Conservation (phyloP, 2,113 vertebrate genomes). For the Salvelinus alpinus region DNA sequence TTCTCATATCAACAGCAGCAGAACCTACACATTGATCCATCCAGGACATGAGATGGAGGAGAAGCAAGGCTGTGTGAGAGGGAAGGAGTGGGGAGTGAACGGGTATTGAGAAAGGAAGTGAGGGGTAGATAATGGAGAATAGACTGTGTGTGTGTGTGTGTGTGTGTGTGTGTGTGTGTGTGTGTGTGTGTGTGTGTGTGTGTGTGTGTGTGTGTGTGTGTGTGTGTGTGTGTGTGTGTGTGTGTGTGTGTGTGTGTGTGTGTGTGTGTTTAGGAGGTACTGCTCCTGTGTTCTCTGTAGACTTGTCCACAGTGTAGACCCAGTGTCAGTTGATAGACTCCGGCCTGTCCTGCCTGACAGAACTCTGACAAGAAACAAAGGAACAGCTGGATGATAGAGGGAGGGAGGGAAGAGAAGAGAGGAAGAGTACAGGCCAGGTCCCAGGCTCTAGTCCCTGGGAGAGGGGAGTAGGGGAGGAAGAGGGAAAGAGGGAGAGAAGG, state of each 20-base stretch:
- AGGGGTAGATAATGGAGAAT: too few species aligned
- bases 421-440: constrained; percentile 62
- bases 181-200: too few species aligned
- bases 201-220: background rate
- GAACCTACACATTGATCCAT: constrained; percentile 44
- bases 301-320: too few species aligned
- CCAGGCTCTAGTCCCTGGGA: too few species aligned
- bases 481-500: too few species aligned
- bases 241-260: background rate
- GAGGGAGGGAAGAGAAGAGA: background rate
- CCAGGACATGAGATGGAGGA: constrained; percentile 29
- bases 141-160: background rate
- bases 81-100: too few species aligned
- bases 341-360: constrained; percentile 37
- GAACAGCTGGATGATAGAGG: constrained; percentile 61
- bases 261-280: constrained; percentile 19
- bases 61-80: too few species aligned
- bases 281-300: too few species aligned
- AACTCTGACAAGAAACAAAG: constrained; percentile 62
- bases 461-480: too few species aligned
- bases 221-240: background rate
- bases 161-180: too few species aligned
- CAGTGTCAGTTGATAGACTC: too few species aligned
- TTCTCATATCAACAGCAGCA: constrained; percentile 5
- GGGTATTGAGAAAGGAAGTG: too few species aligned